Base-by-base conservation (phyloP, 2,113 vertebrate species). In the Oriolus oriolus region DNA sequence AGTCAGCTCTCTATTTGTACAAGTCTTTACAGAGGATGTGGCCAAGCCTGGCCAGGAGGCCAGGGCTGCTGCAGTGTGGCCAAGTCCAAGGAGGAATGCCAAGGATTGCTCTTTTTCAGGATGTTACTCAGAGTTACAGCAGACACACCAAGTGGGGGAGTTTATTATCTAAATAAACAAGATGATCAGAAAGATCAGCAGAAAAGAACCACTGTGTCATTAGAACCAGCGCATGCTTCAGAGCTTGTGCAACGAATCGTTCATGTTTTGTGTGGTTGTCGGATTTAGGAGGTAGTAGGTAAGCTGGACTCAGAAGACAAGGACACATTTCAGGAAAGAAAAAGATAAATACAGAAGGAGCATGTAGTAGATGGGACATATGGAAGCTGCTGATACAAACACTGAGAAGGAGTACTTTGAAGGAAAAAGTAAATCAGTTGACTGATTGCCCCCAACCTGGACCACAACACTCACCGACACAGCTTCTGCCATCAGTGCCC, bases 141-240 rank as follows among this genome's bases (percentile, higher is more conserved):
- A 86, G 89, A 86, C 53, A 65, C 13, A 68, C 15, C 41, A 41
- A 7, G 49, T 2, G 26, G 87, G 76, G 42, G 66, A 81, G 76
- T 63, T 69, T 69, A 30, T 90, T 56, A 49, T 73, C 80, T 84
- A 70, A 89, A 92, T 69, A 94, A 96, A 91, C 87, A 90, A 73
- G 56, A 68, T 13, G n/a, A 53, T 69, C 8, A 31, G 56, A 70
- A 78, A 61, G 73, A 45, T 70, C 64, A 87, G 76, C 87, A 91
- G 59, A 71, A 89, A 81, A 93, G 30, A 78, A 66, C 11, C 6
- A 8, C 52, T 3, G 42, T 3, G 3, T 80, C 80, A 42, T 37
- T 59, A 73, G 49, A 75, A 66, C 16, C 44, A 37, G 31, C 0
- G 3, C 0, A 1, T 10, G 2, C 54, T 37, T 77, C 64, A 70